phyloP scores from a whole-genome alignment of 2,888 invertebrate species.

The Cantharis lateralis region DNA sequence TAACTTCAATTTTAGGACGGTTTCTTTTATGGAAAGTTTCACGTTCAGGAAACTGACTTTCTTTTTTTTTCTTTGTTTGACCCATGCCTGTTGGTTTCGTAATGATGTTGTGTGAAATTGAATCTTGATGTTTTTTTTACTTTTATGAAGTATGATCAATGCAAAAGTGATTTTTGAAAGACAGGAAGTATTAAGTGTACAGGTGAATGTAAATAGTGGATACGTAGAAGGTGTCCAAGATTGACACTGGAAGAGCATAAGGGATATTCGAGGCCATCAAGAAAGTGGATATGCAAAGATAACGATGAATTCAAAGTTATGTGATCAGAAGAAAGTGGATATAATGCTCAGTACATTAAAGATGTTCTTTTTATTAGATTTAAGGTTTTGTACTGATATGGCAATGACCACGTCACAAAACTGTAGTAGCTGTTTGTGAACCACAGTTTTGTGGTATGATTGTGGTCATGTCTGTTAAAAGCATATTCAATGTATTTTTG shows the following conservation, averaged over 20 bases:
- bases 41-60: background rate
- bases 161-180: background rate
- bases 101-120: no score
- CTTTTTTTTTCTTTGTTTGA: background rate
- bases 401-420: no score
- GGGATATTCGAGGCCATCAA: background rate
- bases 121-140: background rate
- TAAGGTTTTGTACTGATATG: no score
- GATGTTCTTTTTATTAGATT: no score
- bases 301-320: background rate
- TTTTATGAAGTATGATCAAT: background rate
- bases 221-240: background rate
- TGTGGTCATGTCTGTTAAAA: no score
- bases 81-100: background rate
- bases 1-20: background rate
- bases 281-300: background rate
- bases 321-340: no score
- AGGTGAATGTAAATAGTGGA: background rate
- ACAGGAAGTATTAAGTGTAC: background rate
- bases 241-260: background rate
- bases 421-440: no score
- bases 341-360: no score
- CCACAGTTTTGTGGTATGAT: no score
- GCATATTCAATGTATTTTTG: no score
- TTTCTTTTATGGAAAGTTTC: no score